Conservation (phyloP, 2,113 vertebrate species). For the Glaucomys volans region DNA sequence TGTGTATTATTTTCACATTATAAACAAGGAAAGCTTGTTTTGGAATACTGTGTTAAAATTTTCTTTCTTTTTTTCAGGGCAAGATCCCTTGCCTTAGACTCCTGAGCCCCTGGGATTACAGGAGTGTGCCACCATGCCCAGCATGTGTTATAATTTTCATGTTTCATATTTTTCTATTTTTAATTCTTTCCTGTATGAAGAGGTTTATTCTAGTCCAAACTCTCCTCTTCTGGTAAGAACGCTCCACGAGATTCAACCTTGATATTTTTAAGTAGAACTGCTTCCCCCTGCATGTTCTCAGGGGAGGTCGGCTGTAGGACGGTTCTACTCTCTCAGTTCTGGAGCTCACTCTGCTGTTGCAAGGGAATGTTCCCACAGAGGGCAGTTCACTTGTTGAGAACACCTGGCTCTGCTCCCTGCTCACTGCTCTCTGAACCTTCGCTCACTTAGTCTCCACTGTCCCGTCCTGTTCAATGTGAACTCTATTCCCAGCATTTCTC, state of each 20-base stretch:
- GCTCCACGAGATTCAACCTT: not conserved
- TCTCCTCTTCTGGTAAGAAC: not conserved
- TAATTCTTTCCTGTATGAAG: not conserved
- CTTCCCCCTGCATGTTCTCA: not conserved
- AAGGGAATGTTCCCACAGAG: not conserved
- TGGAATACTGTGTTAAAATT: not conserved
- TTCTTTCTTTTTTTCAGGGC: not conserved
- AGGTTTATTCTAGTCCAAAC: not conserved
- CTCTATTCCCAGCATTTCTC: not conserved
- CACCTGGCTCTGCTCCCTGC: not conserved
- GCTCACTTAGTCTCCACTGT: not conserved
- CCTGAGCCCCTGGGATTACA: too few species aligned
- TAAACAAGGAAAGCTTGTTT: not conserved
- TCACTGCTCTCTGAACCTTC: not conserved
- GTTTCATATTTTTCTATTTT: constrained; percentile 1
- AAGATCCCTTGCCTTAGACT: too few species aligned
- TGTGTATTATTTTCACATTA: not conserved
- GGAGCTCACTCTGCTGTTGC: not conserved
- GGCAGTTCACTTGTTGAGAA: not conserved
- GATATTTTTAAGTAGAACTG: constrained; percentile 28
- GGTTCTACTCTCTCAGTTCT: not conserved
- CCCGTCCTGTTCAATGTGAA: not conserved
- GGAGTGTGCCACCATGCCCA: not conserved
- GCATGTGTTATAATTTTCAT: constrained; percentile 10
- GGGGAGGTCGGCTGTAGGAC: not conserved